phyloP scores from a whole-genome alignment of 2,888 invertebrate species.

The Lumbricus terrestris region DNA sequence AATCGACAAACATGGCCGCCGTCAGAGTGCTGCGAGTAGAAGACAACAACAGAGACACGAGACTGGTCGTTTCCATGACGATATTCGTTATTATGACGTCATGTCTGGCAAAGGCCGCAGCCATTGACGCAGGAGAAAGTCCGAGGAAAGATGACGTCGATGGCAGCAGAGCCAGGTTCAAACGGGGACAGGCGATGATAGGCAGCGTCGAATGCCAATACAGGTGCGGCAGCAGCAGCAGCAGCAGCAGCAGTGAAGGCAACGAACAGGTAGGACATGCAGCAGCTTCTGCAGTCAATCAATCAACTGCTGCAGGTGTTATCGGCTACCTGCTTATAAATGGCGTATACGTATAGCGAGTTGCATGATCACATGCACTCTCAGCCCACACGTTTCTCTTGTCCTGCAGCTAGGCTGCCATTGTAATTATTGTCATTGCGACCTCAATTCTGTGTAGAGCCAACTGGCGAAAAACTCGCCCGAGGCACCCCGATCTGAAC shows the following conservation, averaged over 20 bases:
- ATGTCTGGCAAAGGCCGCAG: neutral
- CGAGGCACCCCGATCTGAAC: neutral
- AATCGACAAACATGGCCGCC: neutral
- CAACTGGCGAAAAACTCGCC: neutral
- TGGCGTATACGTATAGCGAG: neutral
- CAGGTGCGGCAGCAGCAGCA: neutral
- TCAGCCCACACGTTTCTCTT: neutral
- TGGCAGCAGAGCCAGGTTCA: neutral
- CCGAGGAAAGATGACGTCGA: neutral
- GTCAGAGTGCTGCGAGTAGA: neutral
- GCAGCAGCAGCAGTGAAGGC: neutral
- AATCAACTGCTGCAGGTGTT: neutral
- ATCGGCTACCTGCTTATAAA: neutral
- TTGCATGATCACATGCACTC: neutral
- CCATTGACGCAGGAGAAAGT: neutral
- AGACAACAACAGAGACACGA: neutral
- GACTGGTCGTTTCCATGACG: neutral
- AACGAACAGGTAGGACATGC: neutral
- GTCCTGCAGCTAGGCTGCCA: neutral
- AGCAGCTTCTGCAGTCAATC: neutral
- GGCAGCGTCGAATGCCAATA: conserved; percentile 3
- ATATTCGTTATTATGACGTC: conserved; percentile 3
- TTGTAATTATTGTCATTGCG: neutral
- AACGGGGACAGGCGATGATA: neutral
- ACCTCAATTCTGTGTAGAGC: neutral